Evolutionary conservation across 2,888 invertebrate genomes (phyloP).

Genomic region (Hypercompe scribonia): DNA sequence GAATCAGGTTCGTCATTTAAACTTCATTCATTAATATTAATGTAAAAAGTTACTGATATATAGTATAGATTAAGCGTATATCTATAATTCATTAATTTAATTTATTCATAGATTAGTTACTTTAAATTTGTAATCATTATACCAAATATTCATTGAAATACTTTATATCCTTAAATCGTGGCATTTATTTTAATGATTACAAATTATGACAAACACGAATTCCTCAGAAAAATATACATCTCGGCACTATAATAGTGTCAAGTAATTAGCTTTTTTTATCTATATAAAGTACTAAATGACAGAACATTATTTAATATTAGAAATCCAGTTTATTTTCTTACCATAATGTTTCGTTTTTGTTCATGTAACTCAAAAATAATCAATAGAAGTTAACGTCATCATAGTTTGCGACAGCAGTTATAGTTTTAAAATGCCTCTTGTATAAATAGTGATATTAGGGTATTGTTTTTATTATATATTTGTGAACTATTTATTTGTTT

Average conservation of each 20-base stretch:
- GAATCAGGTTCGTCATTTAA: not conserved
- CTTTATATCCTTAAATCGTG: conserved; percentile 50
- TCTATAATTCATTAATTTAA: conserved; percentile 38
- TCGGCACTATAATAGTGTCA: not conserved
- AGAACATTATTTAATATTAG: not conserved
- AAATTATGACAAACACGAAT: conserved; percentile 28
- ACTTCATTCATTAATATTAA: conserved; percentile 26
- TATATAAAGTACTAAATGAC: not conserved
- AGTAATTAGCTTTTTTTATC: not conserved
- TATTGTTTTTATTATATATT: conserved; percentile 79
- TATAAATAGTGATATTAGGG: conserved; percentile 83
- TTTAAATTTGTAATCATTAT: conserved; percentile 48
- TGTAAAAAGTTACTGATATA: conserved; percentile 40
- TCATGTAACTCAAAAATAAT: too few relatives aligned
- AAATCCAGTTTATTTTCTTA: not conserved
- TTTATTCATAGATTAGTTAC: conserved; percentile 47
- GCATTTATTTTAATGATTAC: conserved; percentile 55
- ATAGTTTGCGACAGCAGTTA: conserved; percentile 32
- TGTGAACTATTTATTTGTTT: conserved; percentile 83
- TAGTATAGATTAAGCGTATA: conserved; percentile 36
- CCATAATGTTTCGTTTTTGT: too few relatives aligned
- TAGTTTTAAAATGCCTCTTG: conserved; percentile 63
- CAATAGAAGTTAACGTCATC: not conserved
- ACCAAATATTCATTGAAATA: conserved; percentile 61
- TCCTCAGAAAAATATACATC: not conserved